Conservation (phyloP, 1,140 invertebrate species). For the Cardiocondyla obscurior region DNA sequence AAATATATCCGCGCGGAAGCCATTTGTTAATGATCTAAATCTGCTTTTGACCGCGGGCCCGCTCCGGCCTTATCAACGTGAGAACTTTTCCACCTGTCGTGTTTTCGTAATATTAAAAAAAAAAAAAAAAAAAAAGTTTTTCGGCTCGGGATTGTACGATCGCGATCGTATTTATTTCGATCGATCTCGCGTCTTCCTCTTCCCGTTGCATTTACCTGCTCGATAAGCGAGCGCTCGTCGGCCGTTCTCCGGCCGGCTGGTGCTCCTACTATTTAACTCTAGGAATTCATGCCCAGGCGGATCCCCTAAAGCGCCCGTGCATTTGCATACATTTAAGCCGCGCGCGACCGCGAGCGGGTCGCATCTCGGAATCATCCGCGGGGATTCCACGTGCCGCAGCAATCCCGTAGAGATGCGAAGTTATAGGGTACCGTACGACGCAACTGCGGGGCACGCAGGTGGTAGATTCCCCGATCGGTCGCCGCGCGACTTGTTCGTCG, state of each 20-base stretch:
- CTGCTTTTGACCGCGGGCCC: not conserved
- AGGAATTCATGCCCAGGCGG: constrained; percentile 7
- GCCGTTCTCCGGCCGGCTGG: not conserved
- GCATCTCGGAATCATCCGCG: constrained; percentile 31
- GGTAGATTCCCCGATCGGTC: constrained; percentile 49
- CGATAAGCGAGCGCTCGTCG: not conserved
- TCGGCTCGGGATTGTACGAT: not conserved
- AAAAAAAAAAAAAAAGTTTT: too few species aligned
- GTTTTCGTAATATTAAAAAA: too few species aligned
- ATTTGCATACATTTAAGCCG: constrained; percentile 31
- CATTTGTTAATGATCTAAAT: constrained; percentile 42
- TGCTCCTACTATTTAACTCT: constrained; percentile 8
- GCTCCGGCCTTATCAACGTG: constrained; percentile 37
- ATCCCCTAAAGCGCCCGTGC: constrained; percentile 39
- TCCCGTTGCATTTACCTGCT: not conserved
- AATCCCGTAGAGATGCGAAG: constrained; percentile 26
- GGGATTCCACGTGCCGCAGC: constrained; percentile 16
- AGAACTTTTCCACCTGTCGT: constrained; percentile 19
- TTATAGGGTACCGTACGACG: constrained; percentile 45
- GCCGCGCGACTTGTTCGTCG: constrained; percentile 10
- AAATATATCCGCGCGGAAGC: constrained; percentile 4
- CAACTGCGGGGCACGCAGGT: constrained; percentile 52
- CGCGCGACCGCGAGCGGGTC: not conserved
- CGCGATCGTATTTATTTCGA: not conserved
- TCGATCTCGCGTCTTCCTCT: too few species aligned